These are phyloP conservation scores for Pluvialis apricaria DNA, from an alignment of 2,113 vertebrate species.

Conservation along the genomic window DNA sequence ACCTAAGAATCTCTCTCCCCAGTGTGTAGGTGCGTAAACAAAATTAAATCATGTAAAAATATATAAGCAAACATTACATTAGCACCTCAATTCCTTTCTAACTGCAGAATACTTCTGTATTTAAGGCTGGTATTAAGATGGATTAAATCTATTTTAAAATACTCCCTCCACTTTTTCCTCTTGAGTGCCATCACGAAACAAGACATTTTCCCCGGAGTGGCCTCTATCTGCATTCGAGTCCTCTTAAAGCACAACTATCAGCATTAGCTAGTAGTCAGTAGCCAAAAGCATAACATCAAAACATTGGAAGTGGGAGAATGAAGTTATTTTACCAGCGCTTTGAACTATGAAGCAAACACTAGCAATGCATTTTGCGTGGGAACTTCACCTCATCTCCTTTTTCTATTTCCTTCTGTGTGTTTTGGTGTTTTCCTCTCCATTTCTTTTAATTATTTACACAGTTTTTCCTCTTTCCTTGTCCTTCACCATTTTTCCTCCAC, in stretches of 20 bases:
- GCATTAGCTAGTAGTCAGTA: neutral
- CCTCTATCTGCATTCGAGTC: neutral
- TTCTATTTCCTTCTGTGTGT: neutral
- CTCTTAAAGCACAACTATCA: neutral
- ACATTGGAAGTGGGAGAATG: neutral
- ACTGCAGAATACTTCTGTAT: neutral
- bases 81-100: neutral
- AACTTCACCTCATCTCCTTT: neutral
- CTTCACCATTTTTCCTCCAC: conserved; percentile 22
- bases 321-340: neutral
- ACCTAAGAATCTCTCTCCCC: neutral
- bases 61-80: neutral
- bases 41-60: neutral
- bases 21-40: neutral
- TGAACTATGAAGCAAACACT: neutral
- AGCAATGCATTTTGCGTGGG: neutral
- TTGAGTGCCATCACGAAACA: neutral
- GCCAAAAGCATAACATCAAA: neutral
- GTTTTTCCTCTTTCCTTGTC: neutral
- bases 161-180: neutral
- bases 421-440: neutral
- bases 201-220: neutral
- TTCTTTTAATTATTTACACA: conserved; percentile 10
- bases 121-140: neutral
- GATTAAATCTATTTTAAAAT: neutral